phyloP scores from a whole-genome alignment of 2,113 vertebrate species.

The Budorcas taxicolor region DNA sequence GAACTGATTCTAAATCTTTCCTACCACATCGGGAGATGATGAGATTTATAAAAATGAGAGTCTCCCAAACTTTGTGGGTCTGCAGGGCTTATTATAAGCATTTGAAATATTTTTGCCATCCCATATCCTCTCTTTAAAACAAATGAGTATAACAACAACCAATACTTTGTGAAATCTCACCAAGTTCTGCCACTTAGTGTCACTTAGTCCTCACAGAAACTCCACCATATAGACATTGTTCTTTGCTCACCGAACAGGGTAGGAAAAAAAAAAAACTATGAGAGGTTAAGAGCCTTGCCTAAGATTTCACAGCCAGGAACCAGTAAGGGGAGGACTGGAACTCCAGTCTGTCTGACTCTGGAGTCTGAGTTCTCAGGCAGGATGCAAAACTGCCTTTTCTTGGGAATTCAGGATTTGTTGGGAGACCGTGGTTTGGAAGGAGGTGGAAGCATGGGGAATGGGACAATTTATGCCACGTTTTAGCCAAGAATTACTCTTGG shows the following conservation, averaged over 20 bases:
- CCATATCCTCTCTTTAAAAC: not conserved
- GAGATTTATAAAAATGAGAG: not conserved
- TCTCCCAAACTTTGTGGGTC: not conserved
- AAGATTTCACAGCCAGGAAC: not conserved
- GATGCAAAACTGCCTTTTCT: not conserved
- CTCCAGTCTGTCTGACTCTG: not conserved
- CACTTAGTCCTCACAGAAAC: not conserved
- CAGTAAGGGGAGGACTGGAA: not conserved
- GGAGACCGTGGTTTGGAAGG: not conserved
- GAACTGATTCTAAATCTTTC: not conserved
- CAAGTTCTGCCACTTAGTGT: not conserved
- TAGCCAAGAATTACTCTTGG: not conserved
- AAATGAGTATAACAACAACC: not conserved
- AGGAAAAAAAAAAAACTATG: not conserved
- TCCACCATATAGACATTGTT: no score
- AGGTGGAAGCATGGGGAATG: not conserved
- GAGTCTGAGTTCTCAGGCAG: not conserved
- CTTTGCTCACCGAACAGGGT: rapidly evolving
- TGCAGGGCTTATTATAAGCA: not conserved
- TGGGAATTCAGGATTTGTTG: not conserved
- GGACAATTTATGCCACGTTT: not conserved
- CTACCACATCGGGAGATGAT: not conserved
- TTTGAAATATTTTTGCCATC: not conserved
- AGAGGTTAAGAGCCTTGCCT: not conserved
- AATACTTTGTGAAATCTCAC: not conserved